phyloP scores from a whole-genome alignment of 2,113 vertebrate species.

The Plecotus auritus region DNA sequence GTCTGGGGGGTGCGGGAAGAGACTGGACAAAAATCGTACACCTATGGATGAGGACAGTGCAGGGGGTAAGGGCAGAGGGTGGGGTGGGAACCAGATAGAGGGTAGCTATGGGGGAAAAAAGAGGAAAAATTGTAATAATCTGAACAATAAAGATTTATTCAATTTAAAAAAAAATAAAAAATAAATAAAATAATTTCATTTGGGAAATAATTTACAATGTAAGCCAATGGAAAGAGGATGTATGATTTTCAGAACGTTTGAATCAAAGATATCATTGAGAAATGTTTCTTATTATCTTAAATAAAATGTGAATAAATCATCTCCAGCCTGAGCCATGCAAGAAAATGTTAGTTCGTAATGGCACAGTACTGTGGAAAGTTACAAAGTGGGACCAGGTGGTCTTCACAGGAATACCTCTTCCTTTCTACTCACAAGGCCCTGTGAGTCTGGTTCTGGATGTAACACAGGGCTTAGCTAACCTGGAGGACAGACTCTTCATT shows the following conservation, averaged over 20 bases:
- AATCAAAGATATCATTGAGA: neutral
- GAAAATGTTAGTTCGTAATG: accelerated
- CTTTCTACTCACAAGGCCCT: accelerated
- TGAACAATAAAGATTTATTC: no score
- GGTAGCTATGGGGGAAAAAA: no score
- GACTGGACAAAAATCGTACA: no score
- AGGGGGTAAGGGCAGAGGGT: no score
- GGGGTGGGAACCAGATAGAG: no score
- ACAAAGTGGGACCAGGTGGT: accelerated
- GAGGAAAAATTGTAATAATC: no score
- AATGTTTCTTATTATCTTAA: neutral
- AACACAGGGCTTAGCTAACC: neutral
- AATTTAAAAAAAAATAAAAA: no score
- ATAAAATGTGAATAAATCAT: neutral
- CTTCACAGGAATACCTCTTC: accelerated
- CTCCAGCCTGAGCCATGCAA: accelerated
- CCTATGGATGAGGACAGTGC: no score
- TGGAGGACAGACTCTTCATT: neutral
- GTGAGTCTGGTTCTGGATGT: accelerated
- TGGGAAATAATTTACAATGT: neutral
- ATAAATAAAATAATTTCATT: neutral
- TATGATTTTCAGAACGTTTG: neutral
- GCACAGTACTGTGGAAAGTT: accelerated
- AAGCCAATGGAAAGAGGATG: neutral
- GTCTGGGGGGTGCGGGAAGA: no score